Evolutionary conservation across 2,797 vertebrate genomes (phyloP).

Genomic region (Vireo griseus): DNA sequence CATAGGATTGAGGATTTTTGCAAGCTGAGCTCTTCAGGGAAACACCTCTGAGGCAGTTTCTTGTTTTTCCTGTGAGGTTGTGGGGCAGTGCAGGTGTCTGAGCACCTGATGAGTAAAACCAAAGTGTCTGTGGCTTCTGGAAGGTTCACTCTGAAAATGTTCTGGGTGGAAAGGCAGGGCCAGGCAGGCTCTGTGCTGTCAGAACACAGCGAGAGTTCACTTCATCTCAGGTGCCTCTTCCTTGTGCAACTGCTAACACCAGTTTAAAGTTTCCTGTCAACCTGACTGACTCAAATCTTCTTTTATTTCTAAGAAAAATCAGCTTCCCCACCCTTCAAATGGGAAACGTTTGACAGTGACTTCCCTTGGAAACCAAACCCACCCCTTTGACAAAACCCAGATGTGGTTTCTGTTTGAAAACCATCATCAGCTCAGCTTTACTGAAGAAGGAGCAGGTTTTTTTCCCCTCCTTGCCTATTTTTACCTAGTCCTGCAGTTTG

Average conservation of each 20-base stretch:
- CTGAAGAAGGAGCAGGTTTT: not conserved
- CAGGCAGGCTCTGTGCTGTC: not conserved
- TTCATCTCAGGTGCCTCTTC: not conserved
- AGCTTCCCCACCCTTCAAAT: not conserved
- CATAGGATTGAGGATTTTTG: not conserved
- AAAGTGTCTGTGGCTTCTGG: not conserved
- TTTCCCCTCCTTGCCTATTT: not conserved
- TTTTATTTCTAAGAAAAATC: not conserved
- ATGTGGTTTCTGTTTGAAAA: not conserved
- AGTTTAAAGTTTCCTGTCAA: not conserved
- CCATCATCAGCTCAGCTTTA: not conserved
- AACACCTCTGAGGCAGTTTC: not conserved
- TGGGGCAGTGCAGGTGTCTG: not conserved
- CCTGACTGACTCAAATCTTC: not conserved
- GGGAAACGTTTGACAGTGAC: not conserved
- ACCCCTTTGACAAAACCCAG: not conserved
- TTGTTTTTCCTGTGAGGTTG: rapidly evolving
- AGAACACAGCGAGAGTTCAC: rapidly evolving
- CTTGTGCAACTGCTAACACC: rapidly evolving
- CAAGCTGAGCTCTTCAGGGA: not conserved
- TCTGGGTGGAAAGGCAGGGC: not conserved
- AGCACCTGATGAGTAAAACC: not conserved
- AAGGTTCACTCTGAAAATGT: not conserved
- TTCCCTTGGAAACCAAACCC: not conserved
- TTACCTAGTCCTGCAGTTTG: not conserved